Evolutionary conservation across 2,113 vertebrate species (phyloP).

Genomic region (Tauraco erythrolophus): DNA sequence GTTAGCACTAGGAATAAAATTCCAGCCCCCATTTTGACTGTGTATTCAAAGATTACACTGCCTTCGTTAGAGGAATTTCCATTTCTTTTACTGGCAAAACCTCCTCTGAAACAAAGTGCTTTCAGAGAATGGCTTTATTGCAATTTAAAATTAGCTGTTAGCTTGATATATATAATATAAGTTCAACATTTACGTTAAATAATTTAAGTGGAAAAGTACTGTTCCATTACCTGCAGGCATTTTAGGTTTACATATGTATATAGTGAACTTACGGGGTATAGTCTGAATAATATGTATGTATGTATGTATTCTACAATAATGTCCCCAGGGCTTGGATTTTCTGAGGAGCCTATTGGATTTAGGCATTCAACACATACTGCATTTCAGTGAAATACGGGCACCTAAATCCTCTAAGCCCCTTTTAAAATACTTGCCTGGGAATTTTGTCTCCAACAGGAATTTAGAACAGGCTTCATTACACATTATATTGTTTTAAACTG

Average conservation of each 20-base stretch:
- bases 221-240: constrained; percentile 61
- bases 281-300: constrained; percentile 44
- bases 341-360: constrained; percentile 50
- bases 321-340: constrained; percentile 49
- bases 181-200: constrained; percentile 63
- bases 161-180: constrained; percentile 64
- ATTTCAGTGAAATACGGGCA: constrained; percentile 36
- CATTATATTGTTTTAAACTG: constrained; percentile 17
- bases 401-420: constrained; percentile 41
- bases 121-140: constrained; percentile 63
- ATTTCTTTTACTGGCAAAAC: constrained; percentile 52
- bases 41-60: constrained; percentile 39
- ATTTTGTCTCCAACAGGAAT: constrained; percentile 32
- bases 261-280: constrained; percentile 34
- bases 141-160: constrained; percentile 70
- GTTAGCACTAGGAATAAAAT: constrained; percentile 48
- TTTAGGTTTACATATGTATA: constrained; percentile 64
- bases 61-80: constrained; percentile 57
- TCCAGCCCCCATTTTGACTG: constrained; percentile 22
- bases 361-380: constrained; percentile 8
- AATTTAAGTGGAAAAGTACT: constrained; percentile 69
- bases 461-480: constrained; percentile 12
- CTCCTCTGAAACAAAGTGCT: constrained; percentile 55
- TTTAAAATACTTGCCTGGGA: constrained; percentile 35
- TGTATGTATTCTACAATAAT: constrained; percentile 17